phyloP scores from a whole-genome alignment of 23 tunicate genomes.

The Diplosoma virens region DNA sequence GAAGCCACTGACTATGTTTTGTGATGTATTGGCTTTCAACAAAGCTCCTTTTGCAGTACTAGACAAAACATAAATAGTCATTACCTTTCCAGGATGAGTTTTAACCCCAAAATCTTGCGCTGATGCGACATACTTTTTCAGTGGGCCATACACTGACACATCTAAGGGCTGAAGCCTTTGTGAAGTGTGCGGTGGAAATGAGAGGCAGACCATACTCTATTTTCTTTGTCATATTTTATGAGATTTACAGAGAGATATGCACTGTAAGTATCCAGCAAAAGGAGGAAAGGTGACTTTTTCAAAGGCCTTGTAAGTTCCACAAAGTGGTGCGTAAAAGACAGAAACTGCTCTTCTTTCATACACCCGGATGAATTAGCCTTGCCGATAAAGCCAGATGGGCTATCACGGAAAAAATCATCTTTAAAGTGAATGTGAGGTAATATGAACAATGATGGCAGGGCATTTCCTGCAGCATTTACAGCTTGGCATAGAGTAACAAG shows the following conservation, averaged over 20 bases:
- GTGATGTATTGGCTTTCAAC: not conserved
- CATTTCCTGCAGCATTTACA: constrained; percentile 30
- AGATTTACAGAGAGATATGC: constrained; percentile 12
- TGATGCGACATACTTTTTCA: not conserved
- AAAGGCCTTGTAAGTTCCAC: not conserved
- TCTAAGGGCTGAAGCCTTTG: constrained; percentile 32
- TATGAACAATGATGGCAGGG: constrained; percentile 16
- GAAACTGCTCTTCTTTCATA: constrained; percentile 10
- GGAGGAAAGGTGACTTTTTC: not conserved
- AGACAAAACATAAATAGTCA: constrained; percentile 30
- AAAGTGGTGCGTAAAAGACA: constrained; percentile 10
- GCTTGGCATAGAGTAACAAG: constrained; percentile 10
- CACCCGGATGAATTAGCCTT: constrained; percentile 25
- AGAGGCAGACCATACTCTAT: not conserved
- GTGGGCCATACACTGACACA: constrained; percentile 24
- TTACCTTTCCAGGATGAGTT: not conserved
- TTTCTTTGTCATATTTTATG: not conserved
- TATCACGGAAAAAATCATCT: constrained; percentile 30
- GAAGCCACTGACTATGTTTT: constrained; percentile 8
- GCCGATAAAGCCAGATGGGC: constrained; percentile 27
- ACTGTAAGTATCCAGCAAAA: constrained; percentile 8
- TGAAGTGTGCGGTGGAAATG: constrained; percentile 27
- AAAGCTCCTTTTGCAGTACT: constrained; percentile 4
- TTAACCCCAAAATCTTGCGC: constrained; percentile 23
- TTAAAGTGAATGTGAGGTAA: constrained; percentile 3